phyloP scores from a whole-genome alignment of 1,140 invertebrate genomes.

The Parasteatoda tepidariorum region DNA sequence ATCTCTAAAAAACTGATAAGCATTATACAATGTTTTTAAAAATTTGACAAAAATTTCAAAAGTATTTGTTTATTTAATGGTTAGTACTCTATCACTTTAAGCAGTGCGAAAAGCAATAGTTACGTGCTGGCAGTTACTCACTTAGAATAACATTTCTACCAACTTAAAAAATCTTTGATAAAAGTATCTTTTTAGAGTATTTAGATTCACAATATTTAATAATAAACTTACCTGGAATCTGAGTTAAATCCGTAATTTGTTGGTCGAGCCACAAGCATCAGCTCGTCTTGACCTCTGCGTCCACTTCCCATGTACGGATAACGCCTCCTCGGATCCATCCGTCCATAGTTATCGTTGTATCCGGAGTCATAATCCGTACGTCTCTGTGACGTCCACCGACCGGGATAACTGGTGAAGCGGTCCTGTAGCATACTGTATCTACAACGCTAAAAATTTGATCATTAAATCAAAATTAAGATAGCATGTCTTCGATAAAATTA shows the following conservation, averaged over 20 bases:
- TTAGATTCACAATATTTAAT: not conserved
- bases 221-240: not conserved
- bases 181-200: no score
- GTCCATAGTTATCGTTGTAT: conserved; percentile 20
- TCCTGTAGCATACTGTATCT: conserved; percentile 50
- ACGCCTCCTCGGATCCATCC: not conserved
- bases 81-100: no score
- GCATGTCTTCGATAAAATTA: not conserved
- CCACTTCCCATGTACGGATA: not conserved
- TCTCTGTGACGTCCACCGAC: not conserved
- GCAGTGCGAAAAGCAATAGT: no score
- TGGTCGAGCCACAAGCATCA: conserved; percentile 3
- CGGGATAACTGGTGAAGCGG: conserved; percentile 5
- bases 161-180: no score
- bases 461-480: not conserved
- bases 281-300: not conserved
- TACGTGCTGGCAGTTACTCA: no score
- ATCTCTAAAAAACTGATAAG: no score
- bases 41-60: no score
- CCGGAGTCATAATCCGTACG: not conserved
- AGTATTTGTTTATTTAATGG: no score
- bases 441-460: not conserved
- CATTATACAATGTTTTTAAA: no score
- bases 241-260: conserved; percentile 1
- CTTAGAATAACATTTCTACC: no score